These are phyloP conservation scores for Synodontis membranacea DNA, from an alignment of 2,113 vertebrate species.

Conservation along the genomic window DNA sequence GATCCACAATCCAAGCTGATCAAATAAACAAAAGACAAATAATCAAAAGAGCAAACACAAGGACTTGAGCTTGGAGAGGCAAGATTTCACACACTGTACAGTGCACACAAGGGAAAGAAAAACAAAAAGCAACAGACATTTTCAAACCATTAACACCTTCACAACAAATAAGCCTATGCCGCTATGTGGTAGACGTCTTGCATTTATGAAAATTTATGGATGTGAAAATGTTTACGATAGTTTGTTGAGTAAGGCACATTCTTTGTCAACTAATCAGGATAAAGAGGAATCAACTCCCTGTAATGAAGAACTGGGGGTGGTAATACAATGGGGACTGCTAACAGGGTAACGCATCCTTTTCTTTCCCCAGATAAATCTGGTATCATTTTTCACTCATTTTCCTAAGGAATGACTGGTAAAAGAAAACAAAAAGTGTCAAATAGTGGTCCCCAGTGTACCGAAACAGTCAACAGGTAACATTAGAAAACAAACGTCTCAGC, in stretches of 20 bases:
- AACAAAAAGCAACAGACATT: slow-evolving; percentile 39
- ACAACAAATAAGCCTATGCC: slow-evolving; percentile 66
- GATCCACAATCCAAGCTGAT: slow-evolving; percentile 10
- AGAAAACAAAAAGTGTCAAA: slow-evolving; percentile 68
- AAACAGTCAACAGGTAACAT: slow-evolving; percentile 80
- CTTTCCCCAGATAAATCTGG: slow-evolving; percentile 48
- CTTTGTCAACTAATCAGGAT: slow-evolving; percentile 75
- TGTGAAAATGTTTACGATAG: slow-evolving; percentile 74
- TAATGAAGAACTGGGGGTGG: slow-evolving; percentile 70
- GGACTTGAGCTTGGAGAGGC: slow-evolving; percentile 26
- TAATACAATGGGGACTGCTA: slow-evolving; percentile 65
- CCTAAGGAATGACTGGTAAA: slow-evolving; percentile 69
- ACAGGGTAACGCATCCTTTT: slow-evolving; percentile 26
- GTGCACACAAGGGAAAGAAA: slow-evolving; percentile 32
- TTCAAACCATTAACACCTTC: slow-evolving; percentile 72
- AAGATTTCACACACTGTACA: slow-evolving; percentile 51
- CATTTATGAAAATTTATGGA: slow-evolving; percentile 75
- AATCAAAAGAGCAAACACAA: slow-evolving; percentile 33
- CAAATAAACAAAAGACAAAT: slow-evolving; percentile 35
- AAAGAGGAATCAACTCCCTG: slow-evolving; percentile 67
- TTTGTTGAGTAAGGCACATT: slow-evolving; percentile 88
- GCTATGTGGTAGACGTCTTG: slow-evolving; percentile 56
- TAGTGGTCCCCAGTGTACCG: slow-evolving; percentile 84
- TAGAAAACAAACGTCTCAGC: slow-evolving; percentile 59
- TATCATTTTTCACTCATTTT: slow-evolving; percentile 58